Evolutionary conservation across 2,888 invertebrate species (phyloP), one percentile per base, ranked within the genome.

Genomic region (Eilema caniola): DNA sequence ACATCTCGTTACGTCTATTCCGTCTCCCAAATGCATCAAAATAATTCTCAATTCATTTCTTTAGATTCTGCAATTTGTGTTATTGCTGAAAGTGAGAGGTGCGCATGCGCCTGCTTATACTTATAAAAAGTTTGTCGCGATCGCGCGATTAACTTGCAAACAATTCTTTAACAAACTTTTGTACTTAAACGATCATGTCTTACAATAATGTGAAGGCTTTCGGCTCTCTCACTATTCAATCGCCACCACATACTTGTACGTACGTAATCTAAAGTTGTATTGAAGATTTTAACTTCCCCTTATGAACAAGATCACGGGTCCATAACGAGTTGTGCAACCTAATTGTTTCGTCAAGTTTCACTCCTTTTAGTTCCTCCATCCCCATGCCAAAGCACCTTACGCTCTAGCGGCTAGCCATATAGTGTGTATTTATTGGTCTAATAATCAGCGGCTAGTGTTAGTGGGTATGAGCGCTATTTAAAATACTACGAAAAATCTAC

Each of bases 1-100:
- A 75, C 76, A 75, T 67, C 77, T 71, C 69, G 70, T 74, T 65
- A 78, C 74, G 73, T 75, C 72, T 69, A 77, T 73, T 79, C 67
- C 74, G 75, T 80, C 69, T 89, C 88, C 88, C 87, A 86, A 88
- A 86, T 86, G 87, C 89, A 90, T 88, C 78, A 84, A 88, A 87
- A 86, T 89, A 88, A 89, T 89, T 87, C 83, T 89, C 88, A 86
- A 85, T 88, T 89, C 87, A 87, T 87, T 81, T 63, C 57, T 69
- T 62, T 66, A 67, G 53, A 70, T 62, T 70, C 67, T 59, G 59
- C 71, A 72, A 66, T 69, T 57, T 60, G 64, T 47, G 37, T 72
- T 41, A 78, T 71, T 85, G 78, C 78, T 83, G 80, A 85, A 79
- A 69, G 79, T 83, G 79, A 73, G 77, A 80, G 85, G 82, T 80